Evolutionary conservation across 2,888 invertebrate genomes (phyloP), one percentile per base, ranked within the genome.

Genomic region (Podotricha telesiphe): DNA sequence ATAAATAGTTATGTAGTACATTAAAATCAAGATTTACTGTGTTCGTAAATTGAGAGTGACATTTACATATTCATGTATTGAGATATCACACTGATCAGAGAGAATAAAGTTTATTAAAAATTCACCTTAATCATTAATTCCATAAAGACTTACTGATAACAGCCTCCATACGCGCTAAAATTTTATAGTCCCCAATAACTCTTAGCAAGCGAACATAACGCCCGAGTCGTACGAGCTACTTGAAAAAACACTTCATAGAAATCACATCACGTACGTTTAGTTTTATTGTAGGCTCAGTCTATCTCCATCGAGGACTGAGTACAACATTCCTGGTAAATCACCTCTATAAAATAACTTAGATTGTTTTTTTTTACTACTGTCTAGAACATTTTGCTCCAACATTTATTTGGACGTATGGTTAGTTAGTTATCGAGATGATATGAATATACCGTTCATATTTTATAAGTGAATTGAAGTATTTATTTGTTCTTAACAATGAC

Each of bases 211-310:
- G 40, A 50, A 55, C 37, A 58, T 58, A 64, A 64, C 17, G 28
- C n/a, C 50, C 64, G 42, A n/a, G n/a, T n/a, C n/a, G 28, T 51
- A 64, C 63, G 62, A 68, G 63, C 50, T 50, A 42, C 50, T 58
- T 58, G 48, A 68, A 19, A 58, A 58, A 42, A 53, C 67, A 63
- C 66, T 69, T 66, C 63, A 68, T 67, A 69, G 59, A 67, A 71
- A 71, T 71, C 70, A 69, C 68, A 68, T 74, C 73, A 72, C 72
- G 72, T 72, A 65, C 68, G 58, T 62, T 68, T 65, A 71, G 70
- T 71, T 73, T 72, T 70, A 72, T 63, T 67, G 70, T 68, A 67
- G 63, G 65, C 58, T 65, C 69, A 73, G 65, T 73, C 69, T 71
- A 71, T 74, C 66, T 73, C 67, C 64, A 68, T 73, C 68, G 68